These are phyloP conservation scores for Pseudobourletiella spinata DNA, from an alignment of 1,140 invertebrate genomes.

Conservation along the genomic window DNA sequence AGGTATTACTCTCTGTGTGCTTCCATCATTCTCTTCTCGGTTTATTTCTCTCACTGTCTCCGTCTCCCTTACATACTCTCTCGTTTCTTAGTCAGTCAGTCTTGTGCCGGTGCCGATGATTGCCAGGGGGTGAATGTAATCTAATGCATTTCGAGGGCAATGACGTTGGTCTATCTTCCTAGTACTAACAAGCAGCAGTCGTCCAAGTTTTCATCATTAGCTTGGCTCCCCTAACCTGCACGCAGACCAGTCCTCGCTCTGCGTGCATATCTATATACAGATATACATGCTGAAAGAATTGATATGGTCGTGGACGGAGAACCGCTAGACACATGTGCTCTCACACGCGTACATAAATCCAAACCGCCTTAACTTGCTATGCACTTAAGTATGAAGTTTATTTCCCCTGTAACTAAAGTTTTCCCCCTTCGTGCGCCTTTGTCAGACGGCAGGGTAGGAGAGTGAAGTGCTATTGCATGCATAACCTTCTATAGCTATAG, in stretches of 20 bases:
- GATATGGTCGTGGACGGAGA: background rate
- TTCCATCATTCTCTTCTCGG: background rate
- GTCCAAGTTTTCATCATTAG: conserved; percentile 1
- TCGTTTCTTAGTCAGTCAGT: background rate
- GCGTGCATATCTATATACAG: background rate
- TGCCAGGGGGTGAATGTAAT: conserved; percentile 17
- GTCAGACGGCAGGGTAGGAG: no score
- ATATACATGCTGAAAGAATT: no score
- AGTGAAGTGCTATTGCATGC: no score
- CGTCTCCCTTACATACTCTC: background rate
- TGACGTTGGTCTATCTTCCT: conserved; percentile 13
- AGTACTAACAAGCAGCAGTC: background rate
- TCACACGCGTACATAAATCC: background rate
- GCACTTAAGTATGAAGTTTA: no score
- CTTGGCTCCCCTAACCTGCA: background rate
- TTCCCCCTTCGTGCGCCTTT: no score
- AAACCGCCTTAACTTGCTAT: background rate
- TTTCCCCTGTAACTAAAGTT: background rate
- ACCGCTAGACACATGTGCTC: background rate
- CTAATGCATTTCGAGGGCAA: conserved; percentile 21
- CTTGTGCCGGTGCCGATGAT: background rate
- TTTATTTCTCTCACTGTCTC: background rate
- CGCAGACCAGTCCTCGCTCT: background rate
- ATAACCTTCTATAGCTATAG: no score
- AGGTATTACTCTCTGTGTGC: background rate